These are phyloP conservation scores for Ceyx melanurus DNA, from an alignment of 2,113 vertebrate species.

Conservation along the genomic window DNA sequence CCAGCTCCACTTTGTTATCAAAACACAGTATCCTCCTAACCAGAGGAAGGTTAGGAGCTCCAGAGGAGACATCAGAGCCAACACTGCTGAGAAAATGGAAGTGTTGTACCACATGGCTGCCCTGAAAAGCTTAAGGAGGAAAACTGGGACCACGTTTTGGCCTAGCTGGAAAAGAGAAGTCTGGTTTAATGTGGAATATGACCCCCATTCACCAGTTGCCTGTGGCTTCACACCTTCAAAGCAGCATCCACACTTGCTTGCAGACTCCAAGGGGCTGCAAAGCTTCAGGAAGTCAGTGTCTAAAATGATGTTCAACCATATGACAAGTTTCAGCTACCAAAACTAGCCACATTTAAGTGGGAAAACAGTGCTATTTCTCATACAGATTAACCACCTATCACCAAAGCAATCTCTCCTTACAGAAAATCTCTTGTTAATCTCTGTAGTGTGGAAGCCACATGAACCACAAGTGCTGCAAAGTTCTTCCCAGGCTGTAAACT, in stretches of 20 bases:
- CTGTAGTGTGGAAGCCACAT: background rate
- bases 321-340: background rate
- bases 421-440: background rate
- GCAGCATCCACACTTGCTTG: background rate
- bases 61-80: background rate
- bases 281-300: background rate
- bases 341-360: background rate
- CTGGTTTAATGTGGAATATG: background rate
- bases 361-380: background rate
- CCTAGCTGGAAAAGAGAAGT: background rate
- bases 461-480: rapidly evolving
- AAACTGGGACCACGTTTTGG: background rate
- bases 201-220: background rate
- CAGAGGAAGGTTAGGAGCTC: background rate
- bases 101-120: rapidly evolving
- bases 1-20: constrained; percentile 26
- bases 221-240: background rate
- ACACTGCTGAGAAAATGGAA: background rate
- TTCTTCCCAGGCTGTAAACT: background rate
- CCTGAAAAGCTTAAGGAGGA: background rate
- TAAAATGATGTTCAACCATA: background rate
- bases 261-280: background rate
- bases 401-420: background rate
- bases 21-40: background rate
- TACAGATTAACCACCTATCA: background rate